Percentiles rank a stretch among this genome's conserved stretches.
phyloP scores from a whole-genome alignment of 2,888 invertebrate species.

The Chelonus formosanus region DNA sequence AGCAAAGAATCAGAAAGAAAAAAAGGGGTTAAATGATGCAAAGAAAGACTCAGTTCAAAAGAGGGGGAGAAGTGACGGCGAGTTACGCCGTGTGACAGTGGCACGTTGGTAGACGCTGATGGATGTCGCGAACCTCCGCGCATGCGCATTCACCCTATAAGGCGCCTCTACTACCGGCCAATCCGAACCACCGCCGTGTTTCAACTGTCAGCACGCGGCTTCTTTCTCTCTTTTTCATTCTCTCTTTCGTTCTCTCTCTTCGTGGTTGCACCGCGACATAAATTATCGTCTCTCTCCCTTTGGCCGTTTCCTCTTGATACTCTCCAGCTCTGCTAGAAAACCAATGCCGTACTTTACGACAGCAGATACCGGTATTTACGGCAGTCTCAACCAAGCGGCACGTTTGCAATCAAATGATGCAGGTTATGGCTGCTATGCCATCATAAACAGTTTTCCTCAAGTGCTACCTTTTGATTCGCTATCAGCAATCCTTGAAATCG shows the following conservation, averaged over 20 bases:
- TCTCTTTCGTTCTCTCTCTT: constrained; percentile 32
- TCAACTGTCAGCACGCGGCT: constrained; percentile 60
- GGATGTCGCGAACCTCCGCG: constrained; percentile 60
- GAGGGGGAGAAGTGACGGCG: constrained; percentile 43
- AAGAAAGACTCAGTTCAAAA: constrained; percentile 26
- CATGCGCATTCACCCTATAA: constrained; percentile 63
- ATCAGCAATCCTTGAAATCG: constrained; percentile 11
- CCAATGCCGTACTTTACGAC: constrained; percentile 55
- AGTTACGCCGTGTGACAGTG: constrained; percentile 54
- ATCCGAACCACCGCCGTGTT: constrained; percentile 60
- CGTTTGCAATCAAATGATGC: constrained; percentile 45
- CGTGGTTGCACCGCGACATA: constrained; percentile 55
- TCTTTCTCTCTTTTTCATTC: constrained; percentile 29
- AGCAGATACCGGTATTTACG: constrained; percentile 54
- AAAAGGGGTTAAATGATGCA: constrained; percentile 33
- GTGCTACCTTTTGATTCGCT: constrained; percentile 20
- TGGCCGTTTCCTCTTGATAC: constrained; percentile 16
- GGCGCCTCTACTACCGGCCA: constrained; percentile 57
- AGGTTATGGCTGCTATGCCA: constrained; percentile 41
- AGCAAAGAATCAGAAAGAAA: constrained; percentile 40
- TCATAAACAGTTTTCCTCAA: constrained; percentile 45
- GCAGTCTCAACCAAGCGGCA: constrained; percentile 39
- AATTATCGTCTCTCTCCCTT: constrained; percentile 52
- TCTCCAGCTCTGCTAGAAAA: constrained; percentile 45
- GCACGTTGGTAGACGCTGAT: constrained; percentile 58